Evolutionary conservation across 2,797 vertebrate species (phyloP).

Genomic region (Craterocephalus amniculus): DNA sequence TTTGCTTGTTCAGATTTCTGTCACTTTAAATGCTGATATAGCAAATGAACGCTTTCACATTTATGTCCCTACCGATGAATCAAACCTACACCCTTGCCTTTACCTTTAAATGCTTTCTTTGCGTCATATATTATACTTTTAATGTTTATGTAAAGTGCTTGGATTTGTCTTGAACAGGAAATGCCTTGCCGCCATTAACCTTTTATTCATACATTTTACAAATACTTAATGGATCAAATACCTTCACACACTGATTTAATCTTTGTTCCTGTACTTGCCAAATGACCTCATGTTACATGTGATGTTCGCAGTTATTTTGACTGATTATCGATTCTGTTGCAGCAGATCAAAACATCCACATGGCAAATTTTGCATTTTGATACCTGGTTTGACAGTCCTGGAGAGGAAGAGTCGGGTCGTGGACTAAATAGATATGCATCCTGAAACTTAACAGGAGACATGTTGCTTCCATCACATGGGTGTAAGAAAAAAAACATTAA

Average conservation of each 20-base stretch:
- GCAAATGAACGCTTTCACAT: too few species aligned
- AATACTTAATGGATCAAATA: not conserved
- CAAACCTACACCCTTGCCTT: too few species aligned
- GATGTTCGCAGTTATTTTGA: not conserved
- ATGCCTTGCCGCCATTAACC: too few species aligned
- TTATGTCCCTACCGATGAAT: too few species aligned
- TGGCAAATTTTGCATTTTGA: not conserved
- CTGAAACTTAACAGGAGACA: slow-evolving; percentile 34
- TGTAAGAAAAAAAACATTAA: not conserved
- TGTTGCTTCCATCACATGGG: not conserved
- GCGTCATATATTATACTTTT: too few species aligned
- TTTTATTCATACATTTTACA: not conserved
- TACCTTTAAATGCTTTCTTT: too few species aligned
- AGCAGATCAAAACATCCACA: not conserved
- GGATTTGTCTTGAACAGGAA: too few species aligned
- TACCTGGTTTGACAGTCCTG: slow-evolving; percentile 45
- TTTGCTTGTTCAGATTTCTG: too few species aligned
- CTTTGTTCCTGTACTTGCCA: not conserved
- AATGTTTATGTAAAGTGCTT: too few species aligned
- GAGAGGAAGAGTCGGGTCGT: slow-evolving; percentile 6
- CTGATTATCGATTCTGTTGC: not conserved
- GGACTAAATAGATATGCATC: slow-evolving; percentile 38
- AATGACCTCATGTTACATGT: not conserved
- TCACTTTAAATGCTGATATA: too few species aligned
- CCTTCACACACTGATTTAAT: not conserved